Conservation (phyloP, 2,797 vertebrate genomes). For the Liasis olivaceus region DNA sequence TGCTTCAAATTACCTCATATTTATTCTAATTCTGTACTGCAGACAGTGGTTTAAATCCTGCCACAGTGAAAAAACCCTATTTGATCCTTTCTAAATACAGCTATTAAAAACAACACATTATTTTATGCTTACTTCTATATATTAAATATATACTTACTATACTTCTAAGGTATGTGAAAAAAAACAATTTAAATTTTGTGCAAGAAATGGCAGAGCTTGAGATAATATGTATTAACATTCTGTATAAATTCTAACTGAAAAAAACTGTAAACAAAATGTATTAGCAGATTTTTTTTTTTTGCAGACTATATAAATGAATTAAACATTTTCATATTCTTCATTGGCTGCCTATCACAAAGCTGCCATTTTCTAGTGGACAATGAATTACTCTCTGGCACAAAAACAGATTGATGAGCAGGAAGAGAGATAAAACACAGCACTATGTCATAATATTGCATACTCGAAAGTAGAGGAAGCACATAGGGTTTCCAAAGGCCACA, state of each 20-base stretch:
- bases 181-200: background rate
- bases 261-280: background rate
- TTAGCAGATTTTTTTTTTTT: background rate
- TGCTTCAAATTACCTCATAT: background rate
- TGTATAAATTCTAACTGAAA: background rate
- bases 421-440: background rate
- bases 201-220: background rate
- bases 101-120: background rate
- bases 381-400: background rate
- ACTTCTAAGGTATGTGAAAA: background rate
- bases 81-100: background rate
- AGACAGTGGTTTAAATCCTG: background rate
- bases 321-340: background rate
- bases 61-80: background rate
- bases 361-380: background rate
- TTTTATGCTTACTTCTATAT: background rate
- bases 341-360: background rate
- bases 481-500: too few relatives aligned
- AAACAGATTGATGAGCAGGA: background rate
- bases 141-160: background rate
- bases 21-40: conserved; percentile 6
- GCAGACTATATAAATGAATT: background rate
- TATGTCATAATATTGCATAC: too few relatives aligned
- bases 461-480: too few relatives aligned
- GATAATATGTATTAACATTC: background rate